These are phyloP conservation scores for Loris lydekkerianus DNA, from an alignment of 2,797 vertebrate species.

Conservation along the genomic window DNA sequence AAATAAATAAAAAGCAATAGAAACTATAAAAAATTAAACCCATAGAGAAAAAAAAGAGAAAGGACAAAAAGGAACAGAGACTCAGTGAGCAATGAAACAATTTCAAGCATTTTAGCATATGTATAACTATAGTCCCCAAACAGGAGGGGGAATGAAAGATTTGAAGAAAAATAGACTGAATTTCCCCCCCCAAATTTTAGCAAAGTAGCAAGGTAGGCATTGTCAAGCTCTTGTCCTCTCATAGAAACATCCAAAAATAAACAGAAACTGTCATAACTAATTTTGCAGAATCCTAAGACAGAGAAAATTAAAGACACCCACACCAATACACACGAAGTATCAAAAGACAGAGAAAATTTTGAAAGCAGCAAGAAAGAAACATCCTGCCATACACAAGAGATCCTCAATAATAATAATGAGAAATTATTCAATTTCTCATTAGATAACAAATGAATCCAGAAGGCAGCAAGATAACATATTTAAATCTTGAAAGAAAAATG, in stretches of 20 bases:
- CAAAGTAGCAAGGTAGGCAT: not conserved
- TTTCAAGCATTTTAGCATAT: not conserved
- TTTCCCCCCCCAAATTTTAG: not conserved
- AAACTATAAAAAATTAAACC: not conserved
- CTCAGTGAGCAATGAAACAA: not conserved
- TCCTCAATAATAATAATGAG: not conserved
- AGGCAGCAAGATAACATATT: not conserved
- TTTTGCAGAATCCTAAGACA: not conserved
- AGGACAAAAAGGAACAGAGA: not conserved
- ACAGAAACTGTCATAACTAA: not conserved
- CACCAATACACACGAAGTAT: not conserved
- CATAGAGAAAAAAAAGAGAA: not conserved
- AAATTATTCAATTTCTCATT: not conserved
- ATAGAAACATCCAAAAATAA: not conserved
- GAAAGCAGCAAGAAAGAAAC: not conserved
- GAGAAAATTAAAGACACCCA: not conserved
- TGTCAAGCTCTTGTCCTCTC: not conserved
- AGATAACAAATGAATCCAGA: not conserved
- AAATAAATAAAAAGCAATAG: not conserved
- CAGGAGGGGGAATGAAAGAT: not conserved
- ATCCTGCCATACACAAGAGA: not conserved
- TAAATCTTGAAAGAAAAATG: not conserved
- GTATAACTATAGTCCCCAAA: not conserved
- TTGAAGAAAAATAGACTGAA: not conserved
- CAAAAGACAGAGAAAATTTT: not conserved